Evolutionary conservation across 2,888 invertebrate genomes (phyloP).

Genomic region (Pediacus dermestoides): DNA sequence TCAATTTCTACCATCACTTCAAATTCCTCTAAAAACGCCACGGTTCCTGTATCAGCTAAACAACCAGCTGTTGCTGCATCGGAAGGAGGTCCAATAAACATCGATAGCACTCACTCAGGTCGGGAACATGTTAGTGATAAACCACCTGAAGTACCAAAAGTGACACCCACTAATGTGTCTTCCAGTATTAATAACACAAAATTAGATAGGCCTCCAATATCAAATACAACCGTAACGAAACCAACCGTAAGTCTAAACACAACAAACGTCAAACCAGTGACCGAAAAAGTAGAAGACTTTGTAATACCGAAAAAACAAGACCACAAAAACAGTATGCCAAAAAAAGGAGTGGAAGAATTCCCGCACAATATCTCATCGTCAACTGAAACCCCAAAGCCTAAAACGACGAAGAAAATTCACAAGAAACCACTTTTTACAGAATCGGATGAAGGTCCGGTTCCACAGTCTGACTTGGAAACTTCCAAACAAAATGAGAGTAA

Average conservation of each 20-base stretch:
- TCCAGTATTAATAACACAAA: too few relatives aligned
- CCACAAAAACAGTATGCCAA: constrained; percentile 33
- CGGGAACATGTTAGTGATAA: constrained; percentile 16
- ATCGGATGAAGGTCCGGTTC: constrained; percentile 18
- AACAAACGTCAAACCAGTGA: constrained; percentile 1
- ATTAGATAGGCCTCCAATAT: too few relatives aligned
- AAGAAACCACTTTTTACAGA: constrained; percentile 22
- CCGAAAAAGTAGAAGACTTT: constrained; percentile 11
- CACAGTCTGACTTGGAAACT: constrained; percentile 5
- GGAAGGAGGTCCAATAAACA: too few relatives aligned
- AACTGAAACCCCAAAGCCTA: constrained; percentile 4
- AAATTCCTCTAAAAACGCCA: too few relatives aligned
- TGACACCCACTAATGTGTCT: background rate
- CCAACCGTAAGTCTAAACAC: background rate
- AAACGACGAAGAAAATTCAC: constrained; percentile 11
- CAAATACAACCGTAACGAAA: too few relatives aligned
- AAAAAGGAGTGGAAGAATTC: constrained; percentile 36
- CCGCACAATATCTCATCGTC: constrained; percentile 14
- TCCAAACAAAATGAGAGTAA: too few relatives aligned
- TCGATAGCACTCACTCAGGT: constrained; percentile 10
- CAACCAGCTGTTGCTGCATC: too few relatives aligned
- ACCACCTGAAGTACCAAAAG: background rate
- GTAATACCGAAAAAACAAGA: constrained; percentile 28
- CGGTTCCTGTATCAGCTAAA: too few relatives aligned
- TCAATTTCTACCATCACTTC: too few relatives aligned